These are phyloP conservation scores for Gallinago solitaria DNA, from an alignment of 2,797 vertebrate species.

Conservation along the genomic window DNA sequence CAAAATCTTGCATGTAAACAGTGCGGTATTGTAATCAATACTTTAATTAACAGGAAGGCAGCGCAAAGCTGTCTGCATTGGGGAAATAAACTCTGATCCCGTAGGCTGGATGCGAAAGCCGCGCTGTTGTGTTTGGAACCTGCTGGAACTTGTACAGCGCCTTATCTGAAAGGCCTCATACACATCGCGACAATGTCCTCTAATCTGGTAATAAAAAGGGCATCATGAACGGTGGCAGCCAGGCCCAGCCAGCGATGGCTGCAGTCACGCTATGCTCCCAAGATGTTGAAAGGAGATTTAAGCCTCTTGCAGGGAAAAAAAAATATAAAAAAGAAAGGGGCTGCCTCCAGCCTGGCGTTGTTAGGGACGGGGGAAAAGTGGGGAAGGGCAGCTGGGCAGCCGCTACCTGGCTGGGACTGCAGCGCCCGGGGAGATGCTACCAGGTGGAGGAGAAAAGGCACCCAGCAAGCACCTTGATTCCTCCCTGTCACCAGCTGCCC, in stretches of 20 bases:
- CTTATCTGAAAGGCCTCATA: conserved; percentile 63
- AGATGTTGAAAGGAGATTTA: conserved; percentile 42
- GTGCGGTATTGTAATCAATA: conserved; percentile 67
- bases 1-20: conserved; percentile 71
- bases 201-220: conserved; percentile 63
- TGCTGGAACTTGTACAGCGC: conserved; percentile 56
- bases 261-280: neutral
- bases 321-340: no score
- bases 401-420: fast-evolving
- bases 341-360: neutral
- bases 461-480: fast-evolving
- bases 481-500: fast-evolving
- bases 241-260: neutral
- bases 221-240: neutral
- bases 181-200: conserved; percentile 17
- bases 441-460: neutral
- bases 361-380: fast-evolving
- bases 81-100: conserved; percentile 71
- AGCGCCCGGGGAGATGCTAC: fast-evolving
- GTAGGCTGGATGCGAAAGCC: conserved; percentile 35
- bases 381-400: fast-evolving
- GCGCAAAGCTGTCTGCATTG: conserved; percentile 65
- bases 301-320: neutral
- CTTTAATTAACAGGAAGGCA: conserved; percentile 71
- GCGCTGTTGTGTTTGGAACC: conserved; percentile 42